Evolutionary conservation across 2,888 invertebrate species (phyloP).

Genomic region (Orthosia incerta): DNA sequence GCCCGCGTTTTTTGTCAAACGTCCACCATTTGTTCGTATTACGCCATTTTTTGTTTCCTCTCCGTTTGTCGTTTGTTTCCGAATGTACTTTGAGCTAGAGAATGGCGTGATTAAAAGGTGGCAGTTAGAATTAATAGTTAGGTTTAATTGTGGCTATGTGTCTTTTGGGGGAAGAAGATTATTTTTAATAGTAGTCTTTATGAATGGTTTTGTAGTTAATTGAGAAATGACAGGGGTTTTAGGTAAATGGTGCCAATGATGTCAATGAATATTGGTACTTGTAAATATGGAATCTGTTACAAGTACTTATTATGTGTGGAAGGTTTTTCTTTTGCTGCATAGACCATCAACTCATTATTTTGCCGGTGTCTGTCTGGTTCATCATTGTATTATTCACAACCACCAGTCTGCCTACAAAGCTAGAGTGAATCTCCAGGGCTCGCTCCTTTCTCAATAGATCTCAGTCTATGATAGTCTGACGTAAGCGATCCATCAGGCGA

Average conservation of each 20-base stretch:
- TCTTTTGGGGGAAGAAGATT: constrained; percentile 4
- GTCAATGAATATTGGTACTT: too few species aligned
- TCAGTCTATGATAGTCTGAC: too few species aligned
- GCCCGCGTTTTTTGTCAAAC: constrained; percentile 81
- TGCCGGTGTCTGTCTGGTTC: too few species aligned
- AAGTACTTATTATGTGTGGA: too few species aligned
- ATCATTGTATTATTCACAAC: too few species aligned
- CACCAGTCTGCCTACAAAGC: too few species aligned
- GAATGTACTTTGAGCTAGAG: constrained; percentile 42
- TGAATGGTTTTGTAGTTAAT: constrained; percentile 2
- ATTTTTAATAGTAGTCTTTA: constrained; percentile 19
- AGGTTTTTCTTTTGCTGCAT: too few species aligned
- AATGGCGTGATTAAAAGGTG: constrained; percentile 50
- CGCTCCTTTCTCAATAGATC: too few species aligned
- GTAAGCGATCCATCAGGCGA: too few species aligned
- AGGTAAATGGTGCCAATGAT: neutral
- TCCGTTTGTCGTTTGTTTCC: constrained; percentile 62
- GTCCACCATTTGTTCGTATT: constrained; percentile 85
- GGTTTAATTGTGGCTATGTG: constrained; percentile 28
- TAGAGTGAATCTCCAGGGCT: too few species aligned
- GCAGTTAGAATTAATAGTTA: constrained; percentile 52
- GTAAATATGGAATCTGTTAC: neutral
- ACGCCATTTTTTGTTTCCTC: constrained; percentile 79
- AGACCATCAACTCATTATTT: too few species aligned
- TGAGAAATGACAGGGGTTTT: neutral